phyloP scores from a whole-genome alignment of 2,113 vertebrate genomes.

The Plestiodon gilberti region DNA sequence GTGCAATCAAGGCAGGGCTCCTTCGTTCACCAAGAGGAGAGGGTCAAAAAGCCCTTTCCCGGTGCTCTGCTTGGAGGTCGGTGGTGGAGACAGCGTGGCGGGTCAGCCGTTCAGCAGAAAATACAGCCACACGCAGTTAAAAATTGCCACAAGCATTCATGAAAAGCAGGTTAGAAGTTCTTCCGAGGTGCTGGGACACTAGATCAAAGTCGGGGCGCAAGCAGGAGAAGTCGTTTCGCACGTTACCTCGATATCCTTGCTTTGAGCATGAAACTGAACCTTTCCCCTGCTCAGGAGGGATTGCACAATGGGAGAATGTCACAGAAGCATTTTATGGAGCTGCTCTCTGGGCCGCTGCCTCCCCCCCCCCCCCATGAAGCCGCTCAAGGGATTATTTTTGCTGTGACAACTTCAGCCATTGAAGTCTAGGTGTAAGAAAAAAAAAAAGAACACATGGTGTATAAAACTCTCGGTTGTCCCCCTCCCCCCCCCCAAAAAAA shows the following conservation, averaged over 20 bases:
- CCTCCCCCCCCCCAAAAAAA: background rate
- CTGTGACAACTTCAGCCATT: slow-evolving; percentile 42
- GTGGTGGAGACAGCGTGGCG: too few relatives aligned
- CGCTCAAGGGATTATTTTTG: slow-evolving; percentile 22
- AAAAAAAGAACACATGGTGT: slow-evolving; percentile 16
- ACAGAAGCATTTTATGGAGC: background rate
- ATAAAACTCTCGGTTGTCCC: background rate
- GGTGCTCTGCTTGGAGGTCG: background rate
- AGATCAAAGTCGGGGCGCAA: slow-evolving; percentile 6
- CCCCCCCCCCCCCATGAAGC: slow-evolving; percentile 17
- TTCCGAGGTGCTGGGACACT: background rate
- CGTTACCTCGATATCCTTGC: background rate
- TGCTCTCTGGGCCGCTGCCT: background rate
- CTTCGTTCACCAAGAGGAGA: too few relatives aligned
- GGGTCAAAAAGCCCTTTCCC: background rate
- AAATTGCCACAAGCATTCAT: background rate
- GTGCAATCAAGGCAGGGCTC: background rate
- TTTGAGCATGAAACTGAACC: background rate
- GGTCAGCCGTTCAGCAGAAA: too few relatives aligned
- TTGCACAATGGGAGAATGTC: slow-evolving; percentile 22
- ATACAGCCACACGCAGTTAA: too few relatives aligned
- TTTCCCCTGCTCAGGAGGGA: slow-evolving; percentile 7
- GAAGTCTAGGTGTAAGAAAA: slow-evolving; percentile 33
- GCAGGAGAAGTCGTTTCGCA: background rate
- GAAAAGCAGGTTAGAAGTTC: too few relatives aligned